Evolutionary conservation across 2,888 invertebrate species (phyloP), one percentile per base, ranked within the genome.

Genomic region (Acleris literana): DNA sequence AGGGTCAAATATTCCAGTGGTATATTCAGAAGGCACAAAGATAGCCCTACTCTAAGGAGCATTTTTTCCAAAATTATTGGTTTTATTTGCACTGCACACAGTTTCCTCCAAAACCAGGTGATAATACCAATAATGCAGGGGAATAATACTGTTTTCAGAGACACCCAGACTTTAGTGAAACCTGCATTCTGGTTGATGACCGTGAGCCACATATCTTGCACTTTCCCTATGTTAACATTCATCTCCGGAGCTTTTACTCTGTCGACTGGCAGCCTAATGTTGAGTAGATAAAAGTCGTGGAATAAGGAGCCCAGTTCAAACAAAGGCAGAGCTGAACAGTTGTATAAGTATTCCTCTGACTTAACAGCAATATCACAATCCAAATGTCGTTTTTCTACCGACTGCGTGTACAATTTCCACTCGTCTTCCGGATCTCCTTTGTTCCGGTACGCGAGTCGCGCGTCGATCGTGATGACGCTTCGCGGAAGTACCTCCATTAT

Each of bases 131-230:
- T 86, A 29, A 99, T 95, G 70, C 96, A 93, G 0, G 99, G 99
- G 76, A 98, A 98, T 84, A 98, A 97, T 25, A 97, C 87, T 0
- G 98, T 97, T 92, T 99, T 99, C 69, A 99, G 87, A 16, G 96
- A 95, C 48, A 99, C 92, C 99, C 99, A 99, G 7, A 99, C 97
- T 89, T 97, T 96, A 0, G 99, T 99, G 85, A 99, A 99, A 0
- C 99, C 99, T 54, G 99, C 99, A 87, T 99, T 99, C 93, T 99
- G 99, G 87, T 99, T 97, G 71, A 99, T 99, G 1, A 96, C 96
- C 55, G 96, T 96, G 56, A 98, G 83, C 93, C 95, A 95, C 75
- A 98, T 90, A 79, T 97, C 97, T 72, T 95, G 94, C 73, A 98
- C 94, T 74, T 95, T 95, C 0, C 98, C 98, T 69, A 98, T 94